Evolutionary conservation across 2,888 invertebrate genomes (phyloP), one percentile per base, ranked within the genome.

Genomic region (Liodrosophila aerea): DNA sequence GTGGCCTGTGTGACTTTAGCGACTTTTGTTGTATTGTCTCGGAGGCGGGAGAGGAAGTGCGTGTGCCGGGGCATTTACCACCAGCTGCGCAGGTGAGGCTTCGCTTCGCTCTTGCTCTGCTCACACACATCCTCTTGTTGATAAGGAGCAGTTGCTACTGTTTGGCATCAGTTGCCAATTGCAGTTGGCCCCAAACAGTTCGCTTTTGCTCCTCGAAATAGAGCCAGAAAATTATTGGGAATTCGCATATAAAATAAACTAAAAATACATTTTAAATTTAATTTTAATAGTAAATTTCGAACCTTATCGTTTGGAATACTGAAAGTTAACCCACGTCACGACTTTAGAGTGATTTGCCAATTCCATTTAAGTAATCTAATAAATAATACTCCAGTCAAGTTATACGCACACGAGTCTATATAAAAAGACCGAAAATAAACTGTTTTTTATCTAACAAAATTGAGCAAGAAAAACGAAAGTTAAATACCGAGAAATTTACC

Each of bases 81-180:
- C 88, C 88, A 86, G 75, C 77, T 75, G 88, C 70, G 84, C 77
- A 77, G 85, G 76, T 85, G 83, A 85, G 60, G 60, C 34, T 2
- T 2, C 9, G 12, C 11, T 7, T 34, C 34, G 12, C n/a, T 29
- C 12, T 15, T 16, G 15, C 15, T 44, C 29, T 33, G 11, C 12
- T 16, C 27, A 11, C 18, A 16, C 27, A 12, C 39, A 18, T n/a
- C n/a, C n/a, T n/a, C n/a, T n/a, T 9, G 13, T 4, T 0, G 8
- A 16, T 16, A 15, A 29, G 29, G 8, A 33, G 33, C 33, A 33
- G 33, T 12, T n/a, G 11, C 33, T 11, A 7, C 9, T 29, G 30
- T 27, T 47, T 40, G 34, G 30, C 45, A 16, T 84, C 68, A 87
- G 87, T 87, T 76, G 70, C 67, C 64, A 60, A 51, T 39, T 44